Evolutionary conservation across 2,888 invertebrate genomes (phyloP), one percentile per base, ranked within the genome.

Genomic region (Epirrhoe alternata): DNA sequence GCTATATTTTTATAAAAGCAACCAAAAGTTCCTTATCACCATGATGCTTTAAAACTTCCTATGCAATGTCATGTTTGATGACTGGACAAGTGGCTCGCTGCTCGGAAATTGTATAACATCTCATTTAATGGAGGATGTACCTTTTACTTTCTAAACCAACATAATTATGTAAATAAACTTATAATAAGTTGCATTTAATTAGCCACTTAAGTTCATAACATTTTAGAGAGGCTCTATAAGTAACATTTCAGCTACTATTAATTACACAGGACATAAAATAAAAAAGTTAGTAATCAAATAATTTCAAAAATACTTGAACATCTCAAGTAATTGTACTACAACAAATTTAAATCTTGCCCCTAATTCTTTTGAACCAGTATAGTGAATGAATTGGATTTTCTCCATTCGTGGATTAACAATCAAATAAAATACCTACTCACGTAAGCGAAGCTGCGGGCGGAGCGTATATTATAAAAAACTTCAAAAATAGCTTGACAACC

Each of bases 81-180:
- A 49, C 14, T 49, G n/a, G 42, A 45, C 45, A 24, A 54, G 12
- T 1, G 12, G 17, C 16, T 35, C 17, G 49, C 24, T 12, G 31
- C 30, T 33, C 10, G 49, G 38, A 51, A 10, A n/a, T 59, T 42
- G 51, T 58, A 50, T 58, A 58, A 58, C 49, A n/a, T n/a, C 45
- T 47, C 1, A n/a, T 45, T 42, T 55, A 31, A 14, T 24, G 4
- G 33, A 10, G 14, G n/a, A 16, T 10, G 16, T 33, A 56, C 47
- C n/a, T 38, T 50, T 59, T 59, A 59, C 59, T 59, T 59, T 59
- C 59, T 51, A 59, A 51, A 59, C 38, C 24, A 6, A 38, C 38
- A 30, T 50, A 30, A 59, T 51, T 51, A 59, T 51, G 59, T 59
- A 59, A 50, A 42, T 24, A 49, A 31, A 47, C 47, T 47, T 47